Conservation (phyloP, 2,113 vertebrate species). For the Muscicapa adusta region DNA sequence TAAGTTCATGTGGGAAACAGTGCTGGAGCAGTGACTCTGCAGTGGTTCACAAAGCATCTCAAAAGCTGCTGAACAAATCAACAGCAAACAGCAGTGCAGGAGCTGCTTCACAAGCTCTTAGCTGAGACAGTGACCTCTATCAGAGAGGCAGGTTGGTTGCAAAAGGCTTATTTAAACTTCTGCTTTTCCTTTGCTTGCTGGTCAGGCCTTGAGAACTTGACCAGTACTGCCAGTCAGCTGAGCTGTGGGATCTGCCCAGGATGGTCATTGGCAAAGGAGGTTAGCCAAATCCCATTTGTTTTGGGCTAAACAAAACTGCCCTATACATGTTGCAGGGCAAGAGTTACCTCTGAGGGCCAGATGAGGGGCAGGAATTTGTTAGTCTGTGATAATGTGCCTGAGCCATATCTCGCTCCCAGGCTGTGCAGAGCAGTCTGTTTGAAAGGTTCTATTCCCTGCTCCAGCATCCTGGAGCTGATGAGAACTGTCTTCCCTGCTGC, state of each 20-base stretch:
- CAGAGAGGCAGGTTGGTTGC: not conserved
- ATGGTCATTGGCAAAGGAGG: not conserved
- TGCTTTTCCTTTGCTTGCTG: not conserved
- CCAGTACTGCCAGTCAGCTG: not conserved
- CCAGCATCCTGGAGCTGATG: not conserved
- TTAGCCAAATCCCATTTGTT: not conserved
- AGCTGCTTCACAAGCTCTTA: not conserved
- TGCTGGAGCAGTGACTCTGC: not conserved
- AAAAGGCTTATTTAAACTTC: not conserved
- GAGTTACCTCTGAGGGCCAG: not conserved
- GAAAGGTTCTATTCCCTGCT: not conserved
- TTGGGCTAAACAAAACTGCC: not conserved
- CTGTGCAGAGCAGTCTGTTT: not conserved
- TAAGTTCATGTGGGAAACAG: fast-evolving
- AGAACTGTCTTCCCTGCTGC: not conserved
- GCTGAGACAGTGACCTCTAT: not conserved
- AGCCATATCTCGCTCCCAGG: fast-evolving
- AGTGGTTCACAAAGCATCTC: not conserved
- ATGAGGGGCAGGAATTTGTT: not conserved
- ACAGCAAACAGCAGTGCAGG: not conserved
- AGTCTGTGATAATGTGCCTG: not conserved
- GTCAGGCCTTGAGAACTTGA: not conserved
- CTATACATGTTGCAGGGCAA: not conserved
- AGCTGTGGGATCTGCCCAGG: not conserved
- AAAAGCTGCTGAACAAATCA: not conserved